phyloP scores from a whole-genome alignment of 2,797 vertebrate species.

The Enteromius unitaeniatus region DNA sequence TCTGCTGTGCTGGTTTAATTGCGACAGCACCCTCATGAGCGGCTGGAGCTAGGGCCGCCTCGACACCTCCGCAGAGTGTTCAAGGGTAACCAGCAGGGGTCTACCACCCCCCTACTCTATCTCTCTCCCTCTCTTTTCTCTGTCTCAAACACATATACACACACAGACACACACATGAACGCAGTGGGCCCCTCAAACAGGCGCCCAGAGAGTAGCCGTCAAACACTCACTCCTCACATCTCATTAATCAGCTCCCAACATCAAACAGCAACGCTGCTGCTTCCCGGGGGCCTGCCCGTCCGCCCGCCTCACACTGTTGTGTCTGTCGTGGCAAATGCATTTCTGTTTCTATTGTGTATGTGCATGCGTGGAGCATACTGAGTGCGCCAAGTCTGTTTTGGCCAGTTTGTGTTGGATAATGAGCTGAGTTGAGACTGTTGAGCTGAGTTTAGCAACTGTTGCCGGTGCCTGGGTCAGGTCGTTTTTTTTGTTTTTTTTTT shows the following conservation, averaged over 20 bases:
- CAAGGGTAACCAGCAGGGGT: conserved; percentile 82
- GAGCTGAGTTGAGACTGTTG: conserved; percentile 51
- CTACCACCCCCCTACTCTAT: conserved; percentile 67
- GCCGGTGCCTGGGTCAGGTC: conserved; percentile 45
- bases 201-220: conserved; percentile 75
- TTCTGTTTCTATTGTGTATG: conserved; percentile 60
- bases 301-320: conserved; percentile 62
- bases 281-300: conserved; percentile 64
- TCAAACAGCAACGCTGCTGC: conserved; percentile 70
- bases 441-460: conserved; percentile 48
- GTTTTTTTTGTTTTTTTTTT: conserved; percentile 15
- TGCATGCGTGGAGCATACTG: conserved; percentile 57
- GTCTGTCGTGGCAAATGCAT: conserved; percentile 63
- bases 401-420: conserved; percentile 57
- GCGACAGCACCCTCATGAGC: conserved; percentile 80
- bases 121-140: conserved; percentile 53
- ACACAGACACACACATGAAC: conserved; percentile 43
- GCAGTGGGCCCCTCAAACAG: conserved; percentile 61
- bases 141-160: conserved; percentile 43
- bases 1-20: conserved; percentile 79
- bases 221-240: conserved; percentile 75
- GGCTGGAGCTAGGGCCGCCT: conserved; percentile 63
- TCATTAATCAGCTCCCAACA: conserved; percentile 84
- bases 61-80: conserved; percentile 79
- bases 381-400: conserved; percentile 52